Conservation (phyloP, 2,113 vertebrate genomes). For the Fregata magnificens region DNA sequence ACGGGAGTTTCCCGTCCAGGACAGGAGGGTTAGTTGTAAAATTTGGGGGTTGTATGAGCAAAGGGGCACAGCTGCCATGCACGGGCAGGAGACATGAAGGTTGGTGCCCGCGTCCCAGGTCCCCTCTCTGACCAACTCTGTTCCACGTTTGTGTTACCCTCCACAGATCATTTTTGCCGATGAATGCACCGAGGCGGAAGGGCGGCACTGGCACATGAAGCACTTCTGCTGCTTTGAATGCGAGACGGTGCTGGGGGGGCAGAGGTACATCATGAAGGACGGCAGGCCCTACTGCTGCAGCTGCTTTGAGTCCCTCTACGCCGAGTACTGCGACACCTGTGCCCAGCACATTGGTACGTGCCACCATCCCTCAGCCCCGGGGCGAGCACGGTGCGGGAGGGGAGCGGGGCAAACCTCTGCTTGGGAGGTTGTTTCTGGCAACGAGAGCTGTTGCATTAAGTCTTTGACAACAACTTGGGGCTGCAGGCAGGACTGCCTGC, state of each 20-base stretch:
- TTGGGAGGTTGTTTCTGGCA: neutral
- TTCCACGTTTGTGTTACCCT: neutral
- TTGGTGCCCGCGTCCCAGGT: accelerated
- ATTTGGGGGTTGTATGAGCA: neutral
- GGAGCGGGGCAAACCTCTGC: accelerated
- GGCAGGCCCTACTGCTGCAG: constrained; percentile 95
- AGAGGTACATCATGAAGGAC: constrained; percentile 99
- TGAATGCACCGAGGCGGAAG: constrained; percentile 96
- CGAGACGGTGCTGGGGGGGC: constrained; percentile 91
- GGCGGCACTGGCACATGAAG: constrained; percentile 99
- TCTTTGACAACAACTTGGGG: neutral
- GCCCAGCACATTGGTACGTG: constrained; percentile 95
- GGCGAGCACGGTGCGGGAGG: accelerated
- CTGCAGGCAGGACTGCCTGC: accelerated
- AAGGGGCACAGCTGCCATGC: neutral
- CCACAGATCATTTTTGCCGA: constrained; percentile 95
- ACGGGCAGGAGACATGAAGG: accelerated
- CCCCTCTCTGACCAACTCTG: neutral
- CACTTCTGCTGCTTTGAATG: constrained; percentile 99
- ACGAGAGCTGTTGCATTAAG: neutral
- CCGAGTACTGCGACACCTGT: constrained; percentile 96
- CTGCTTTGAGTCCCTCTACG: constrained; percentile 96
- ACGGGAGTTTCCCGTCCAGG: neutral
- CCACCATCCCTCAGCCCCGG: neutral
- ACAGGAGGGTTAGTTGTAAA: neutral